phyloP scores from a whole-genome alignment of 1,140 invertebrate genomes.

The Aporrectodea caliginosa region DNA sequence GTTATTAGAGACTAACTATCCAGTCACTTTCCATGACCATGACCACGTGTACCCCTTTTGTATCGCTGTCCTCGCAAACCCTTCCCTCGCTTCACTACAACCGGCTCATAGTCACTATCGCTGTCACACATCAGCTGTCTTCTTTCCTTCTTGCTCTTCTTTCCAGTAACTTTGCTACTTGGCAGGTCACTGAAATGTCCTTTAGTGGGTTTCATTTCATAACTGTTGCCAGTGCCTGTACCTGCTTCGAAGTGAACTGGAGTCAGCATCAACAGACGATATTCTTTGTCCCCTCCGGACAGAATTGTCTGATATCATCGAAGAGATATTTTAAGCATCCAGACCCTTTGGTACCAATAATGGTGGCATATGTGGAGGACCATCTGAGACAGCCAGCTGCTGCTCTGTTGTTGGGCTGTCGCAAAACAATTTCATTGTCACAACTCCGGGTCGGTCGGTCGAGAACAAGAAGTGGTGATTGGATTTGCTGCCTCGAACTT shows the following conservation, averaged over 20 bases:
- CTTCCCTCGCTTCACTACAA: too few species aligned
- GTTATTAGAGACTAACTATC: background rate
- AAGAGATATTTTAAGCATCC: conserved; percentile 13
- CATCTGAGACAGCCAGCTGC: conserved; percentile 10
- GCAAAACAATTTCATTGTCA: conserved; percentile 7
- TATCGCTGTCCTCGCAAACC: too few species aligned
- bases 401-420: conserved; percentile 6
- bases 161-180: too few species aligned
- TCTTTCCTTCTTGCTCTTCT: too few species aligned
- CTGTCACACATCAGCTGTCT: background rate
- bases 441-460: conserved; percentile 9
- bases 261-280: background rate
- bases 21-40: background rate
- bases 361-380: conserved; percentile 12
- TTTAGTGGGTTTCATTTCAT: too few species aligned
- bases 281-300: background rate
- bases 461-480: conserved; percentile 30
- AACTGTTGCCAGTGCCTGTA: too few species aligned
- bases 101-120: background rate
- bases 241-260: too few species aligned
- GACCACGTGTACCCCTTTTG: background rate
- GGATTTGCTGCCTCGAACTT: conserved; percentile 32
- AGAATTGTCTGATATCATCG: conserved; percentile 28
- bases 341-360: conserved; percentile 20
- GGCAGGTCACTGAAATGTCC: too few species aligned